Base-by-base conservation (phyloP, 2,888 invertebrate species). In the Eristalinus sepulchralis region DNA sequence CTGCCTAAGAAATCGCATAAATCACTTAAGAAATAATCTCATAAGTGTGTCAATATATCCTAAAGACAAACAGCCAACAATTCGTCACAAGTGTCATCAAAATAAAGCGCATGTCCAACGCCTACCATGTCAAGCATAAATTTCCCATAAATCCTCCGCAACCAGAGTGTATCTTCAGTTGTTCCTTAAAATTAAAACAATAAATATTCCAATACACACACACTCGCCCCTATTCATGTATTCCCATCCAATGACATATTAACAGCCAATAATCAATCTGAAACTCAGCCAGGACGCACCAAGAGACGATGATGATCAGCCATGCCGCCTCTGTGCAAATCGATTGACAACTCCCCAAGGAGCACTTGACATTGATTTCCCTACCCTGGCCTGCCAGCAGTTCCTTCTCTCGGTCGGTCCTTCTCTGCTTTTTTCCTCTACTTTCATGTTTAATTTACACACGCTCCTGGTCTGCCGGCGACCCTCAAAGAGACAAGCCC, bases 301-400 rank as follows among this genome's bases (percentile, higher is more conserved):
- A 64, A 34, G 33, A 24, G 36, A 1, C 34, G 36, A 36, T 17
- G 39, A 39, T 39, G n/a, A 57, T n/a, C 34, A 2, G 10, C 17
- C n/a, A 60, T 24, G 24, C 71, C 2, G 1, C 72, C 39, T 73
- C 55, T 63, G 53, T 55, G 57, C 60, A 53, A 76, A 77, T 77
- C 84, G 77, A 81, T 85, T 81, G 59, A 77, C 76, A 85, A 62
- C 66, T 62, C 84, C 76, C 68, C 47, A 20, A 36, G 66, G 63
- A 72, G 47, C 60, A 72, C 75, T 85, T 81, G 81, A 84, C 84
- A 81, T 84, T 81, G 84, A 81, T 72, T 68, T 85, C 68, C 34
- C 53, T 67, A 33, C 13, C 33, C 71, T 63, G 59, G n/a, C 72
- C 34, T 72, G 55, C 34, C 66, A 71, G 34, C 53, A 34, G 17